A percentile compares a stretch with the other conserved stretches of the same genome.
phyloP scores from a whole-genome alignment of 2,888 invertebrate genomes.

The Scotopteryx bipunctaria region DNA sequence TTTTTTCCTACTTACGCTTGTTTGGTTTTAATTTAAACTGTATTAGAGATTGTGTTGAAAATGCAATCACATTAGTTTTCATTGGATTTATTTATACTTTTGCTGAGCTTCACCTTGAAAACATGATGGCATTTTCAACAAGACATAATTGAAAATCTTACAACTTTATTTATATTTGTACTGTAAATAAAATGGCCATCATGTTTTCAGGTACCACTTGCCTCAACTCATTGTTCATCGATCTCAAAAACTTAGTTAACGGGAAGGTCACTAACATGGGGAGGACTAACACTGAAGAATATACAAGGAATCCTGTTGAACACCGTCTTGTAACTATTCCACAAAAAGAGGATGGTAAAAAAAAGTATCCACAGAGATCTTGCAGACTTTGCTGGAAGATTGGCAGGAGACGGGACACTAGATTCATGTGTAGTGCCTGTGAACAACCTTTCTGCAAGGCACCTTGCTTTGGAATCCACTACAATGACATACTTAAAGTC shows the following conservation, averaged over 20 bases:
- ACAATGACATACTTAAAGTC: constrained; percentile 73
- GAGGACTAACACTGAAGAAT: constrained; percentile 64
- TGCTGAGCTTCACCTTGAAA: constrained; percentile 73
- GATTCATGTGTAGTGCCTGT: constrained; percentile 79
- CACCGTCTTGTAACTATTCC: constrained; percentile 78
- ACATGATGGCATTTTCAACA: constrained; percentile 84
- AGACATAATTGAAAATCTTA: constrained; percentile 51
- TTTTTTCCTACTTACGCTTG: background rate
- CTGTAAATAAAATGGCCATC: constrained; percentile 79
- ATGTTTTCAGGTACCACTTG: constrained; percentile 82
- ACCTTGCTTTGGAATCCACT: constrained; percentile 78
- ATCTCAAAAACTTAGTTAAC: constrained; percentile 80
- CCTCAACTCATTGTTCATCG: constrained; percentile 77
- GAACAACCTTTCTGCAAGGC: constrained; percentile 79
- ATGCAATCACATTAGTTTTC: constrained; percentile 77
- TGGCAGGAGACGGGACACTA: constrained; percentile 74
- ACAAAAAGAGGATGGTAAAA: constrained; percentile 82
- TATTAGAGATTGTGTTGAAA: constrained; percentile 77
- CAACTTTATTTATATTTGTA: constrained; percentile 38
- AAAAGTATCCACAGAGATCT: constrained; percentile 81
- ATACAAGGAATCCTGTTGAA: constrained; percentile 58
- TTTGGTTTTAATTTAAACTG: background rate
- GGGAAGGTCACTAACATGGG: constrained; percentile 70
- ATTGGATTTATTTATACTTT: constrained; percentile 68
- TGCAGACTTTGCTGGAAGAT: constrained; percentile 79